Conservation (phyloP, 2,888 invertebrate genomes). For the Tribolium freemani region DNA sequence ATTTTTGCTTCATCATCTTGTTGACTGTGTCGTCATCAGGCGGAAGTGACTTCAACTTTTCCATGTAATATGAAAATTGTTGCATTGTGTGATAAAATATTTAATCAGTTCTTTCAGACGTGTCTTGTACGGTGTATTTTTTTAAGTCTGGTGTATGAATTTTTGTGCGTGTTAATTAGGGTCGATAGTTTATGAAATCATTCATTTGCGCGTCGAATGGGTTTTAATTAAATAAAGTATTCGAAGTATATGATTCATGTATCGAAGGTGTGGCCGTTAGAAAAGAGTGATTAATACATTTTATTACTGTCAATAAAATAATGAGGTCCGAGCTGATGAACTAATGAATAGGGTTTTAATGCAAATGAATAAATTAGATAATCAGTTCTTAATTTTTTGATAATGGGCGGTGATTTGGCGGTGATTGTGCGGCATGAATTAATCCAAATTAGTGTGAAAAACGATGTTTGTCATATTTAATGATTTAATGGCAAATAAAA, state of each 20-base stretch:
- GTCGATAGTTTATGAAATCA: background rate
- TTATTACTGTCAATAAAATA: slow-evolving; percentile 37
- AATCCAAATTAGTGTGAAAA: slow-evolving; percentile 44
- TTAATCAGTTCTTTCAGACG: background rate
- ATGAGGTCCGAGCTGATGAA: background rate
- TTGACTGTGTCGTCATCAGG: background rate
- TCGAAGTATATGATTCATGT: slow-evolving; percentile 34
- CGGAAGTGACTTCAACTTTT: background rate
- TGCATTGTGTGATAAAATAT: background rate
- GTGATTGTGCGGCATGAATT: slow-evolving; percentile 23
- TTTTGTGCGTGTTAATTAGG: background rate
- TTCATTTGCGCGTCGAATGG: slow-evolving; percentile 10
- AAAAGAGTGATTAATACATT: slow-evolving; percentile 41
- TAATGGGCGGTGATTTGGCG: background rate
- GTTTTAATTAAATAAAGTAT: slow-evolving; percentile 46
- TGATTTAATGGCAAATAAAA: slow-evolving; percentile 46
- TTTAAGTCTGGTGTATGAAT: background rate
- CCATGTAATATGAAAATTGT: background rate
- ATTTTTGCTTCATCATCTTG: background rate
- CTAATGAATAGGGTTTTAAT: slow-evolving; percentile 4
- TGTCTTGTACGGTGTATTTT: too few relatives aligned
- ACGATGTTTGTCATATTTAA: slow-evolving; percentile 46
- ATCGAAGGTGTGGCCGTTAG: slow-evolving; percentile 37
- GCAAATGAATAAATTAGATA: slow-evolving; percentile 9
- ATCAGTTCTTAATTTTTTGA: background rate